Base-by-base conservation (phyloP, 2,797 vertebrate genomes). In the Sebastes baramenuke region DNA sequence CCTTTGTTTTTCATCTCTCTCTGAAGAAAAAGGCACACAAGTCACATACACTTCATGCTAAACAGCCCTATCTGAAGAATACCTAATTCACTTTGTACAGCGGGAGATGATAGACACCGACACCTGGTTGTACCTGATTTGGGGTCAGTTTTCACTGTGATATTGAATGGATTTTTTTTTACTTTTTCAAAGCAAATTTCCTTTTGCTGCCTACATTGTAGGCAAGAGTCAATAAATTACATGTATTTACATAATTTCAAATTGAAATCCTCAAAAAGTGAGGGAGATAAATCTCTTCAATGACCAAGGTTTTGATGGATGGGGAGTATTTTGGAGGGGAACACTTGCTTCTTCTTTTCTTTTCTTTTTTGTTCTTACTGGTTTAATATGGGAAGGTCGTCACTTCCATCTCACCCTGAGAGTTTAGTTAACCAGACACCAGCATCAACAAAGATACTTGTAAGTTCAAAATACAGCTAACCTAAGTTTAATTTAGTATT, bases 201-300 rank as follows among this genome's bases (percentile, higher is more conserved):
- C 65, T 92, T 93, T 93, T 83, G 72, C 81, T 93, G 84, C 93
- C 94, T 96, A 96, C 96, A 95, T 83, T 97, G 96, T 92, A 97
- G 95, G 95, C 96, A 94, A 95, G 92, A 96, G 93, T 96, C 94
- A 97, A 98, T 97, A 97, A 97, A 97, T 97, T 97, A 97, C 92
- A 89, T 89, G 92, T 97, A 97, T 98, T 96, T 97, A 98, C 97
- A 97, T 94, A 91, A 94, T 96, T 95, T 96, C 89, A 90, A 86
- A 95, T 95, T 96, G 76, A 92, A 93, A 83, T 87, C 78, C 89
- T 89, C 89, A 78, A 60, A 89, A 70, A 77, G 58, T 82, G 85
- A 91, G 80, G 93, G 64, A 81, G 68, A 93, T 94, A 92, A 93
- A 94, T 80, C 67, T 92, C 84, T 86, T 87, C 22, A 80, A 65